These are phyloP conservation scores for Cetonia aurata DNA, from an alignment of 2,888 invertebrate species.

Conservation along the genomic window DNA sequence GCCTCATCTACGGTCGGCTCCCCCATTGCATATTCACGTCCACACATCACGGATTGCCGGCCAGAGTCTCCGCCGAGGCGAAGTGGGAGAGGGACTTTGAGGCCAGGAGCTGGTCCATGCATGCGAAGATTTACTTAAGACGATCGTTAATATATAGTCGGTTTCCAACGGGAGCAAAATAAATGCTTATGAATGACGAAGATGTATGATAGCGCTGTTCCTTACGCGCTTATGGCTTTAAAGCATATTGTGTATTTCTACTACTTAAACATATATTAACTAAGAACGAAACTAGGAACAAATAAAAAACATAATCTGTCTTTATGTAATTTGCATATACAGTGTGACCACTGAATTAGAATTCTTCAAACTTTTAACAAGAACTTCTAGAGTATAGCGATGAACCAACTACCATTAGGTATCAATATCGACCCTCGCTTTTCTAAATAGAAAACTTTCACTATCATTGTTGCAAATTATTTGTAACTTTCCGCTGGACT, in stretches of 20 bases:
- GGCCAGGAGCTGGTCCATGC: slow-evolving; percentile 56
- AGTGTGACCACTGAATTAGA: too few relatives aligned
- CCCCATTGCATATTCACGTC: slow-evolving; percentile 68
- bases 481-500: too few relatives aligned
- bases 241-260: background rate
- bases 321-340: too few relatives aligned
- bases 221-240: slow-evolving; percentile 18
- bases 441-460: too few relatives aligned
- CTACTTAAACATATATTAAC: background rate
- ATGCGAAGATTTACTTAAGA: slow-evolving; percentile 62
- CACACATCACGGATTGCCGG: slow-evolving; percentile 66
- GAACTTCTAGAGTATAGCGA: too few relatives aligned
- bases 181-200: slow-evolving; percentile 39
- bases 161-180: slow-evolving; percentile 36
- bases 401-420: too few relatives aligned
- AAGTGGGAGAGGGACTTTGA: slow-evolving; percentile 32
- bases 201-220: slow-evolving; percentile 29
- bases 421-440: too few relatives aligned
- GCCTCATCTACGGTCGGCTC: slow-evolving; percentile 62
- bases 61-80: slow-evolving; percentile 39
- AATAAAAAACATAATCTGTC: too few relatives aligned
- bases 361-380: too few relatives aligned
- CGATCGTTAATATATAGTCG: slow-evolving; percentile 50
- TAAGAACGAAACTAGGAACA: too few relatives aligned
- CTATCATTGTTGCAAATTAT: too few relatives aligned